These are phyloP conservation scores for Oopsacas minuta DNA, from an alignment of 37 sponge, comb jelly and placozoan species.

Conservation along the genomic window DNA sequence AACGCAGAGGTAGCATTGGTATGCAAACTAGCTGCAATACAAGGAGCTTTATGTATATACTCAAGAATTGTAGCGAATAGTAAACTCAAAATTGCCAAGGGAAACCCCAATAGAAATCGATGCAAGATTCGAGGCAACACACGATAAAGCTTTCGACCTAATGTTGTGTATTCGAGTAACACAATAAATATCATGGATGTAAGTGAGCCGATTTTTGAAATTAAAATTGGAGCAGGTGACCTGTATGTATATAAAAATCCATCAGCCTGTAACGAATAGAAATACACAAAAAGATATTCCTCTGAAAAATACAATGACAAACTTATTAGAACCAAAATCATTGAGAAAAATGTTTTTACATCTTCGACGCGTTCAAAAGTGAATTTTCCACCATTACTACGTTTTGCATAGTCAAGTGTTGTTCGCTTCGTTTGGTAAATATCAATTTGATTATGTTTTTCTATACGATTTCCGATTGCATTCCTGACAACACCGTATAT, in stretches of 20 bases:
- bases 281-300: neutral
- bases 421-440: neutral
- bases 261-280: neutral
- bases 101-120: neutral
- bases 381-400: neutral
- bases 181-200: neutral
- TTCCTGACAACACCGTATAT: neutral
- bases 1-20: neutral
- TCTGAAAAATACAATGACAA: neutral
- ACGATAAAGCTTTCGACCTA: neutral
- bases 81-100: neutral
- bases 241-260: neutral
- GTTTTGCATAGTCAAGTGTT: neutral
- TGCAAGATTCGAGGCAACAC: neutral
- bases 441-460: neutral
- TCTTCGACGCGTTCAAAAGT: neutral
- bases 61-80: neutral
- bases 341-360: neutral
- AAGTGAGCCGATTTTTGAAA: neutral
- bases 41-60: neutral
- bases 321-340: neutral
- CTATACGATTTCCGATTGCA: neutral
- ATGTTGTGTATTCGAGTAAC: neutral
- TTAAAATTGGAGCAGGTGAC: neutral
- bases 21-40: neutral